Evolutionary conservation across 2,888 invertebrate genomes (phyloP).

Genomic region (Toxonevra muliebris): DNA sequence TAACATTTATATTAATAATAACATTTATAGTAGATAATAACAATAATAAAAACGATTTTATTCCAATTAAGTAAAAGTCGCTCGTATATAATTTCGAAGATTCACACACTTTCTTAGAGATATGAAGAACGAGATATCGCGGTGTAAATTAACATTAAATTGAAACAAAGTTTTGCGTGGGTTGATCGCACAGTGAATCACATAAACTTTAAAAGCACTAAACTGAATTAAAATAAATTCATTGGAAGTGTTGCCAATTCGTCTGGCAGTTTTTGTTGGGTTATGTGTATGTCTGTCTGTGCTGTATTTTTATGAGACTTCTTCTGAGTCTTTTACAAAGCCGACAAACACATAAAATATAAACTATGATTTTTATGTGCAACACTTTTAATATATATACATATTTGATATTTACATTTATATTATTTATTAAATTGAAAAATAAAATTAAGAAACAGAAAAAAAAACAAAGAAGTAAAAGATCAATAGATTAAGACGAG

Average conservation of each 20-base stretch:
- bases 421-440: conserved; percentile 19
- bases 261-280: conserved; percentile 19
- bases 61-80: too few relatives aligned
- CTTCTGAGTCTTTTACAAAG: conserved; percentile 18
- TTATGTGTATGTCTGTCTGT: conserved; percentile 3
- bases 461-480: conserved; percentile 13
- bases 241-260: conserved; percentile 23
- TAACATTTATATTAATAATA: too few relatives aligned
- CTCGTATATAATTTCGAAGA: too few relatives aligned
- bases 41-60: too few relatives aligned
- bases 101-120: too few relatives aligned
- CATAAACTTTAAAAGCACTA: too few relatives aligned
- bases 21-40: too few relatives aligned
- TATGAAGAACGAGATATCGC: too few relatives aligned
- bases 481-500: conserved; percentile 2
- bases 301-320: neutral
- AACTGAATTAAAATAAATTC: too few relatives aligned
- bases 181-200: too few relatives aligned
- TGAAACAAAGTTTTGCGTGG: too few relatives aligned
- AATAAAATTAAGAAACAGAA: conserved; percentile 5
- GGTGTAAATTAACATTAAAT: too few relatives aligned
- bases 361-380: conserved; percentile 30
- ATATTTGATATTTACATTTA: conserved; percentile 23
- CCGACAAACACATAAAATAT: conserved; percentile 27
- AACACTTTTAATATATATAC: conserved; percentile 14